A percentile compares a stretch with the other conserved stretches of the same genome.
phyloP scores from a whole-genome alignment of 2,113 vertebrate species.

The Podilymbus podiceps region DNA sequence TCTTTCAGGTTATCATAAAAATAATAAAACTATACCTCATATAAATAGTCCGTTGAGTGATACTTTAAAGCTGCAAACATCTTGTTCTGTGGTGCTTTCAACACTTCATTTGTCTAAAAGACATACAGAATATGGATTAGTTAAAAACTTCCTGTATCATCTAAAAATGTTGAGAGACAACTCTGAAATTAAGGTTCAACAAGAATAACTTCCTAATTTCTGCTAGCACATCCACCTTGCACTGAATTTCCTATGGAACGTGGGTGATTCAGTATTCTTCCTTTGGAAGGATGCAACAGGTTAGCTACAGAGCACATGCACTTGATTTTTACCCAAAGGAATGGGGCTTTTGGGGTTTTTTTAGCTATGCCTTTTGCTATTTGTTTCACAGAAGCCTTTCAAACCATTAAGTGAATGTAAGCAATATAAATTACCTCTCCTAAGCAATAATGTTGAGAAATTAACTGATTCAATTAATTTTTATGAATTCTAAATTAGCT shows the following conservation, averaged over 20 bases:
- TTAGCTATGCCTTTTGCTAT: not conserved
- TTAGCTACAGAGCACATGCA: fast-evolving
- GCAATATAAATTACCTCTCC: not conserved
- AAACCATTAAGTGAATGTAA: not conserved
- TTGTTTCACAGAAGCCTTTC: not conserved
- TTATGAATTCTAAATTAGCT: not conserved
- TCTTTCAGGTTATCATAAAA: not conserved
- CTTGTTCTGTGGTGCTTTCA: constrained; percentile 18
- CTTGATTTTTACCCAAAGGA: not conserved
- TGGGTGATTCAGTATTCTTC: not conserved
- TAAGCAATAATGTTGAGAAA: not conserved
- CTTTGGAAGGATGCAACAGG: not conserved
- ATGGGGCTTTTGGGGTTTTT: not conserved
- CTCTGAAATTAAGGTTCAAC: not conserved
- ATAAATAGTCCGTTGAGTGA: constrained; percentile 74
- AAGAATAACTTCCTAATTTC: not conserved
- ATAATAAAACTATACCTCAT: constrained; percentile 72
- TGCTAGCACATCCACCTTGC: not conserved
- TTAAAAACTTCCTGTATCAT: not conserved
- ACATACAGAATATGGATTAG: not conserved
- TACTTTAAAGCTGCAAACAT: constrained; percentile 77
- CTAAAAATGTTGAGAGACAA: not conserved
- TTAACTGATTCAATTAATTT: not conserved
- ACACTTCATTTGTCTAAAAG: constrained; percentile 35
- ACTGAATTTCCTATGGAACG: not conserved